Base-by-base conservation (phyloP, 2,888 invertebrate genomes). In the Thalpophila matura region DNA sequence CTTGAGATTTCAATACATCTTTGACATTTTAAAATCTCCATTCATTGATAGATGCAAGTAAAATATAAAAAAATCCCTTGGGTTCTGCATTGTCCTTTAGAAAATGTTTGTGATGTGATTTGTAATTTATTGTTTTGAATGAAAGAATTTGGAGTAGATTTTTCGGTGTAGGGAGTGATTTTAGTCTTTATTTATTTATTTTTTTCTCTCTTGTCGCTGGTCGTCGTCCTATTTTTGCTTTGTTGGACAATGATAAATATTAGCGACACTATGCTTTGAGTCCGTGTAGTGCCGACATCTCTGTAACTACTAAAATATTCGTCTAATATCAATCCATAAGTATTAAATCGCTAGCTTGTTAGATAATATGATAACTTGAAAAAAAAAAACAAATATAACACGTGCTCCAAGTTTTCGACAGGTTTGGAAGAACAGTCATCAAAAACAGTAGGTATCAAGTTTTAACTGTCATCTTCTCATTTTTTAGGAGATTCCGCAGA, bases 1-100 rank as follows among this genome's bases (percentile, higher is more conserved):
- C 56, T 59, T 31, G 46, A 40, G 38, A 51, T 40, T 55, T 63
- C 69, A 46, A 69, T 57, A 20, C 10, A 20, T 58, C 31, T 61
- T 76, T 77, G 74, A 77, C 74, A 74, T 82, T 77, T 74, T 49
- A 50, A 68, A 62, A 68, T 68, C 53, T 49, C 43, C 74, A 68
- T 74, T 64, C 65, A 76, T 73, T 64, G 57, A 47, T 29, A 10
- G 9, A 49, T 53, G 49, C 20, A 42, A 35, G 38, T 45, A 27
- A 14, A 3, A 2, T 10, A 14, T 14, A 5, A 29, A 5, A 46
- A 55, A 54, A 50, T 38, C 74, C 50, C 61, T 60, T 68, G 59
- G 22, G 18, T 20, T 12, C n/a, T 9, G 3, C 7, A 42, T 35
- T 43, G 31, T 51, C 53, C 29, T 10, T 24, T 31, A 0, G n/a